Evolutionary conservation across 2,888 invertebrate species (phyloP), one percentile per base, ranked within the genome.

Genomic region (Alentia gelatinosa): DNA sequence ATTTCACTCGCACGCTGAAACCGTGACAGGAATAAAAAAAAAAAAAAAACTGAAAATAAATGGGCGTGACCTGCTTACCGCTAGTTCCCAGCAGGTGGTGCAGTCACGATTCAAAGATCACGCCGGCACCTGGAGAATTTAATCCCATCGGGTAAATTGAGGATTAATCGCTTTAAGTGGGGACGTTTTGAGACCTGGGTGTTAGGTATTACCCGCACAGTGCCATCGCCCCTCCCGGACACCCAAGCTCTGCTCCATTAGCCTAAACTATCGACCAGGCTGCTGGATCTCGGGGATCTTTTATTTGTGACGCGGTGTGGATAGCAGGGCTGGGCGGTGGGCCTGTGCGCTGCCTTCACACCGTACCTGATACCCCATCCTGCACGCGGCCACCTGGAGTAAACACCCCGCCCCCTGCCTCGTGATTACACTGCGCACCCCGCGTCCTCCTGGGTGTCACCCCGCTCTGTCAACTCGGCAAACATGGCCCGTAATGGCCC

Each of bases 131-230:
- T 3, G 26, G 5, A 26, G 4, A 3, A 68, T 68, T 68, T 68
- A 68, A 68, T 68, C 30, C 68, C 68, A 68, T 26, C 68, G 68
- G 26, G 26, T 26, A 68, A 68, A 68, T 68, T 68, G 68, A 30
- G 68, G 68, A 68, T 68, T 68, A 68, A 68, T 68, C 68, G 33
- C 30, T 68, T 68, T 68, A 68, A 68, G 68, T 68, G 68, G 68
- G 68, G 30, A 33, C 68, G 26, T 68, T 68, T 68, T 68, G n/a
- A 4, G 12, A 68, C 5, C 33, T 30, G 47, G 9, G 7, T 19
- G 9, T 47, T n/a, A n/a, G n/a, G n/a, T n/a, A n/a, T n/a, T n/a
- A n/a, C 47, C 47, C 47, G 47, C 47, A 19, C 47, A 7, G 47
- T 56, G 56, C 5, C 56, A n/a, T n/a, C 56, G 23, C 5, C 1